These are phyloP conservation scores for Mercenaria mercenaria DNA, from an alignment of 1,140 invertebrate species.

Conservation along the genomic window DNA sequence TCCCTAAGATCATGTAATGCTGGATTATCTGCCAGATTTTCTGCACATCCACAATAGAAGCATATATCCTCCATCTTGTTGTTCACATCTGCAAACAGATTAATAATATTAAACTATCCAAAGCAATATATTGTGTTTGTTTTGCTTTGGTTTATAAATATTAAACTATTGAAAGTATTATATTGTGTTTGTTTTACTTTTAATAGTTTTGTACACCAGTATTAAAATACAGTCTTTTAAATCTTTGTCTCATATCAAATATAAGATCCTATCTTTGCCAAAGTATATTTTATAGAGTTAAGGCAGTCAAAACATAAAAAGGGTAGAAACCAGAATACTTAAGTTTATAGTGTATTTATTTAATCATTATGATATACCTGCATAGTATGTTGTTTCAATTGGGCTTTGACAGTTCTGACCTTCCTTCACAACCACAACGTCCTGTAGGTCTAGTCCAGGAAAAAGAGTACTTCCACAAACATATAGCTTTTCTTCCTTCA, in stretches of 20 bases:
- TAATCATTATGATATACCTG: background rate
- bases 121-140: too few relatives aligned
- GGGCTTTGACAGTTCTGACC: background rate
- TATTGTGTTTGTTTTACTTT: too few relatives aligned
- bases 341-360: background rate
- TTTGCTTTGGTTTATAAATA: too few relatives aligned
- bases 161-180: too few relatives aligned
- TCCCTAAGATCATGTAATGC: background rate
- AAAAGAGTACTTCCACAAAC: constrained; percentile 24
- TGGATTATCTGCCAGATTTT: background rate
- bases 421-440: background rate
- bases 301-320: too few relatives aligned
- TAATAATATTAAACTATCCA: too few relatives aligned
- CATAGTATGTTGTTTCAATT: constrained; percentile 26
- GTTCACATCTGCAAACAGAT: background rate
- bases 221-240: too few relatives aligned
- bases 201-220: too few relatives aligned
- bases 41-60: background rate
- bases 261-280: too few relatives aligned
- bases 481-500: background rate
- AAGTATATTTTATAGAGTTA: too few relatives aligned
- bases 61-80: background rate
- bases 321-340: background rate
- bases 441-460: background rate
- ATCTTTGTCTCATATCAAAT: too few relatives aligned